Conservation (phyloP, 2,113 vertebrate genomes). For the Mungos mungo region DNA sequence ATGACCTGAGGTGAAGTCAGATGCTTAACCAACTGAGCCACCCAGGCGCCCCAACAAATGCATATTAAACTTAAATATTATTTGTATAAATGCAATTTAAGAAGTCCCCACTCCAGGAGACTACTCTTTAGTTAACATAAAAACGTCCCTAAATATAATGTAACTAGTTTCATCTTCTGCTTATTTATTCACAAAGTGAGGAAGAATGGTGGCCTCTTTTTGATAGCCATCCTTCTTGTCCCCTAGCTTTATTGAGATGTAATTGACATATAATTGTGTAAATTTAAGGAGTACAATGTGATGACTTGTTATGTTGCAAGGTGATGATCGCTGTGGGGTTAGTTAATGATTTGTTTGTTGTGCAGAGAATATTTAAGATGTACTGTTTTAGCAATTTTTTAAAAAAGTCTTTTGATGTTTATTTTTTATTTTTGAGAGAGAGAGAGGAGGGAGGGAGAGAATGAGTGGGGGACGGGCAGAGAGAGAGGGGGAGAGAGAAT, state of each 20-base stretch:
- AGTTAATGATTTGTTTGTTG: not conserved
- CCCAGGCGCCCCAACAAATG: not conserved
- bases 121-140: conserved; percentile 3
- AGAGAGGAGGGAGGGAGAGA: no score
- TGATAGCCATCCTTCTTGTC: not conserved
- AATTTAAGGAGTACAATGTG: not conserved
- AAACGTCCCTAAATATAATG: conserved; percentile 5
- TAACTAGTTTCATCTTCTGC: not conserved
- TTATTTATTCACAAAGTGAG: not conserved
- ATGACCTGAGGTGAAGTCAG: no score
- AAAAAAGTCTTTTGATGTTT: no score
- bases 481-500: no score
- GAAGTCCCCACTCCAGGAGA: not conserved
- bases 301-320: not conserved
- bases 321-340: not conserved
- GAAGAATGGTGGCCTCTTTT: not conserved
- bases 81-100: conserved; percentile 27
- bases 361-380: not conserved
- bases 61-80: conserved; percentile 44
- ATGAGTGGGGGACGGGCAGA: no score
- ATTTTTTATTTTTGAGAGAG: no score
- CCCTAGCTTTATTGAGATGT: not conserved
- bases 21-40: no score
- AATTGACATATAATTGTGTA: not conserved
- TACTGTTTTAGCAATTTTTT: not conserved